Conservation (phyloP, 1,140 invertebrate species). For the Pectinophora gossypiella region DNA sequence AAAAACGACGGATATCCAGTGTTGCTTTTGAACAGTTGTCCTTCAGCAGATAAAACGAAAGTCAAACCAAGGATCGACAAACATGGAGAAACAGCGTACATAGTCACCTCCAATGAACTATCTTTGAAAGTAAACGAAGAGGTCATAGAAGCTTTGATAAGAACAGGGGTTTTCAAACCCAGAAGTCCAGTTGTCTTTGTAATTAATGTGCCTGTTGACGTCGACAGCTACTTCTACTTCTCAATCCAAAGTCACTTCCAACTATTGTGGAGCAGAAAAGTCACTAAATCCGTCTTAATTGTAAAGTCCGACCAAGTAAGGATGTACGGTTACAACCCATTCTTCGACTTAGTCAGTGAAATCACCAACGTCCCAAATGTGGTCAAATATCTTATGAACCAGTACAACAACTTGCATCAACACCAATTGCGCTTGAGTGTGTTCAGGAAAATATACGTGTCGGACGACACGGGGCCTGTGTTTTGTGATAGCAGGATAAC, state of each 20-base stretch:
- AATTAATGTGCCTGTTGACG: constrained; percentile 40
- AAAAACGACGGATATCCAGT: constrained; percentile 53
- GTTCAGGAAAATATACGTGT: constrained; percentile 48
- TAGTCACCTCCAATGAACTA: constrained; percentile 50
- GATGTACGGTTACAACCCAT: constrained; percentile 58
- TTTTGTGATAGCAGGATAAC: constrained; percentile 44
- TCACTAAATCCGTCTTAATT: constrained; percentile 59
- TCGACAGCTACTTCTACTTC: constrained; percentile 51
- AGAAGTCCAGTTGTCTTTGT: constrained; percentile 59
- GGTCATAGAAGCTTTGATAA: constrained; percentile 43
- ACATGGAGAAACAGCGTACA: constrained; percentile 57
- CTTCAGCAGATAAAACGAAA: constrained; percentile 38
- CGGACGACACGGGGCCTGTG: constrained; percentile 40
- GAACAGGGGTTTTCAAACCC: constrained; percentile 61
- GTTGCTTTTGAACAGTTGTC: constrained; percentile 54
- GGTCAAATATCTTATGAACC: constrained; percentile 25
- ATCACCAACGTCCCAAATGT: constrained; percentile 44
- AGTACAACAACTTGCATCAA: constrained; percentile 50
- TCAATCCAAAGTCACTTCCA: constrained; percentile 49
- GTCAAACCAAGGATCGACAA: constrained; percentile 49
- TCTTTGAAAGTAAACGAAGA: constrained; percentile 44
- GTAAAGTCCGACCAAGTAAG: constrained; percentile 35
- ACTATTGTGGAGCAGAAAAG: constrained; percentile 47
- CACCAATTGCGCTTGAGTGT: constrained; percentile 49
- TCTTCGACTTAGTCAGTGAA: constrained; percentile 45